Conservation (phyloP, 1,140 invertebrate genomes). For the Leptopilina boulardi region DNA sequence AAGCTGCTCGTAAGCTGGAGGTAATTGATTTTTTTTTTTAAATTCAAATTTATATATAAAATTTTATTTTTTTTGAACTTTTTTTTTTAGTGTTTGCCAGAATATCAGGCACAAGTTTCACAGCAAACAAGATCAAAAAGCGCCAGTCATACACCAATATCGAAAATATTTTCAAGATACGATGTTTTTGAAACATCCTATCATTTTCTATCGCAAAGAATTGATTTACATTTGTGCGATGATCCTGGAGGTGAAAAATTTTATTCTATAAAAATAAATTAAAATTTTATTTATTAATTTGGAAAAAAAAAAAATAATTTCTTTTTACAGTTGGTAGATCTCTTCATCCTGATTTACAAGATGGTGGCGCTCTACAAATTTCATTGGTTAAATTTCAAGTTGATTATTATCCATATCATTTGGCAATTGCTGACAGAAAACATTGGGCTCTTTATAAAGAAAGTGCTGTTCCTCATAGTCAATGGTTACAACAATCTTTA, state of each 20-base stretch:
- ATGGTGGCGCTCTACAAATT: constrained; percentile 96
- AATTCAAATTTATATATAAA: not conserved
- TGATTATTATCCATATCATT: constrained; percentile 98
- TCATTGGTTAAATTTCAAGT: constrained; percentile 92
- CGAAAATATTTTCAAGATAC: constrained; percentile 89
- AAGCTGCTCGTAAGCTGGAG: constrained; percentile 92
- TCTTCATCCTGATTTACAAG: constrained; percentile 87
- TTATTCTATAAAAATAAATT: not conserved
- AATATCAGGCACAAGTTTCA: constrained; percentile 86
- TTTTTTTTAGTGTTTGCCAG: constrained; percentile 81
- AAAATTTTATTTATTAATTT: constrained; percentile 32
- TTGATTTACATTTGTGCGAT: constrained; percentile 98
- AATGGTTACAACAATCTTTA: constrained; percentile 86
- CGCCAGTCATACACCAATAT: constrained; percentile 73
- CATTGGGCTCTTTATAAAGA: constrained; percentile 91
- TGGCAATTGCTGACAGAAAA: constrained; percentile 89
- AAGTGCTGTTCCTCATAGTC: constrained; percentile 81
- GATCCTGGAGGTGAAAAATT: constrained; percentile 86
- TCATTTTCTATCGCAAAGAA: constrained; percentile 94
- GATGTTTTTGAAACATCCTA: constrained; percentile 98
- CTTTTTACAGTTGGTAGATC: constrained; percentile 84
- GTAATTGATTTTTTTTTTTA: constrained; percentile 71
- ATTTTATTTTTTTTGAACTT: constrained; percentile 42
- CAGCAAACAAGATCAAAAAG: constrained; percentile 79
- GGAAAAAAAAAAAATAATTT: constrained; percentile 16